Evolutionary conservation across 2,888 invertebrate species (phyloP).

Genomic region (Sussaba pulchella): DNA sequence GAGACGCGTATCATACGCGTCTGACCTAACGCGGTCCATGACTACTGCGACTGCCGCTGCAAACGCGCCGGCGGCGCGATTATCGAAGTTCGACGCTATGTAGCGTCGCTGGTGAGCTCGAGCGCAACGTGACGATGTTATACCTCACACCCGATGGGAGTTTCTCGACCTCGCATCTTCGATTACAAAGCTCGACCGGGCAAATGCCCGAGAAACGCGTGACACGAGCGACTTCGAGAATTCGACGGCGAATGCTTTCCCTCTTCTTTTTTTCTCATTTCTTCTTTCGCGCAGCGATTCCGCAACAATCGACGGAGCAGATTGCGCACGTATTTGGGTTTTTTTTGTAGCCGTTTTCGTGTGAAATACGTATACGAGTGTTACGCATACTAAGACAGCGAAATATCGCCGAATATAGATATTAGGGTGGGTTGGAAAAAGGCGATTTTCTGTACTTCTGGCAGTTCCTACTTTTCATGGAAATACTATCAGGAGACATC

Average conservation of each 20-base stretch:
- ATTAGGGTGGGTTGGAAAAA: too few relatives aligned
- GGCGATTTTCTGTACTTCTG: too few relatives aligned
- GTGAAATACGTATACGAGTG: too few relatives aligned
- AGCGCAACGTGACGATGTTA: constrained; percentile 57
- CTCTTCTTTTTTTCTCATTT: too few relatives aligned
- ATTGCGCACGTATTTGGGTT: constrained; percentile 46
- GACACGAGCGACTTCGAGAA: constrained; percentile 56
- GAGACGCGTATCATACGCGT: constrained; percentile 13
- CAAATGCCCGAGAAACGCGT: constrained; percentile 45
- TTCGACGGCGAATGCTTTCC: constrained; percentile 22
- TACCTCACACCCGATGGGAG: constrained; percentile 54
- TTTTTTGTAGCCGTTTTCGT: not conserved
- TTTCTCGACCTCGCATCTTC: constrained; percentile 65
- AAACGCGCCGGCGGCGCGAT: constrained; percentile 38
- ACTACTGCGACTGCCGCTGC: constrained; percentile 49
- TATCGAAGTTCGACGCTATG: constrained; percentile 33
- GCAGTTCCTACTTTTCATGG: too few relatives aligned
- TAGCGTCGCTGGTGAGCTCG: constrained; percentile 26
- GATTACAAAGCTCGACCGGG: constrained; percentile 59
- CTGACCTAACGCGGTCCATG: constrained; percentile 57
- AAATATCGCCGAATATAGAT: too few relatives aligned
- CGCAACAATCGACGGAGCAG: constrained; percentile 12
- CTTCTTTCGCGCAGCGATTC: not conserved
- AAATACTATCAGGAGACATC: too few relatives aligned
- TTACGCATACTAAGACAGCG: too few relatives aligned